Evolutionary conservation across 1,140 invertebrate species (phyloP).

Genomic region (Laupala kohalensis): DNA sequence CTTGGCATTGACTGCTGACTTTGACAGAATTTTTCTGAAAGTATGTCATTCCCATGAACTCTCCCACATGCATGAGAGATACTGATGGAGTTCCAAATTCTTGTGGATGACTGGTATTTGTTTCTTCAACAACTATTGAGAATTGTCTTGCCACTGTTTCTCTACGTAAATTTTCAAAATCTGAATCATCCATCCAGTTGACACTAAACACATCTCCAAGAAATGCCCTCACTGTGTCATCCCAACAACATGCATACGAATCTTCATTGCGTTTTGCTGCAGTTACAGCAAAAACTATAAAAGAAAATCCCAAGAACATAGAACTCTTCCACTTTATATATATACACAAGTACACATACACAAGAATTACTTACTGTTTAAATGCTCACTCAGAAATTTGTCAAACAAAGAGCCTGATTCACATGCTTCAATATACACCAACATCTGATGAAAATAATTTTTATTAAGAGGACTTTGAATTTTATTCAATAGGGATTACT

Average conservation of each 20-base stretch:
- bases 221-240: slow-evolving; percentile 34
- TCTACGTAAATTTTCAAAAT: slow-evolving; percentile 36
- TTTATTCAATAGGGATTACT: too few species aligned
- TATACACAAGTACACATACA: neutral
- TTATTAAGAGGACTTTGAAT: neutral
- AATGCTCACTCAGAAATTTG: slow-evolving; percentile 35
- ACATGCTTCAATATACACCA: slow-evolving; percentile 53
- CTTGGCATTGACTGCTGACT: neutral
- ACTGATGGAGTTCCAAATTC: slow-evolving; percentile 41
- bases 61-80: slow-evolving; percentile 25
- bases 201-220: slow-evolving; percentile 49
- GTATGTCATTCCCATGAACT: slow-evolving; percentile 25
- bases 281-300: slow-evolving; percentile 47
- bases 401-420: slow-evolving; percentile 56
- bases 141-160: slow-evolving; percentile 45
- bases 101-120: slow-evolving; percentile 44
- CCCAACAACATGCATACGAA: slow-evolving; percentile 47
- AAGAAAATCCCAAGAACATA: slow-evolving; percentile 9
- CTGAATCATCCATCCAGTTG: slow-evolving; percentile 54
- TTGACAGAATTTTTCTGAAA: neutral
- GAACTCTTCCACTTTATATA: too few species aligned
- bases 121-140: slow-evolving; percentile 39
- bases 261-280: slow-evolving; percentile 45
- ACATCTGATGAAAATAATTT: slow-evolving; percentile 30
- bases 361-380: slow-evolving; percentile 33